Evolutionary conservation across 2,888 invertebrate genomes (phyloP), one percentile per base, ranked within the genome.

Genomic region (Chloroclystis v-ata): DNA sequence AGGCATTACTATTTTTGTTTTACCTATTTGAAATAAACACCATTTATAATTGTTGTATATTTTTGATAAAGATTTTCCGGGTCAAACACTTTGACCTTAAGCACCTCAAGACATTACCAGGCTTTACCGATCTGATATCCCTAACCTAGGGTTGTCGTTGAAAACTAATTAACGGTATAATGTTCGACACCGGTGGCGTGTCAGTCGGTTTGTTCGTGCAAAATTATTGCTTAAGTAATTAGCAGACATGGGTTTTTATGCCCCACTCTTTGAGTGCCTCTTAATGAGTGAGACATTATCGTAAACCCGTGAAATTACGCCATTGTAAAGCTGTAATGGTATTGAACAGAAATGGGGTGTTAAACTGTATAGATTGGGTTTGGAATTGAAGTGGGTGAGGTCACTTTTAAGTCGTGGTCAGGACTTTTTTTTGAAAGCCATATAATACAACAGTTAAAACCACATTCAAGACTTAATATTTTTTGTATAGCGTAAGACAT

Each of bases 181-280:
- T 54, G 62, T 59, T 59, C 57, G 59, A 60, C 58, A 60, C 50
- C 56, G 58, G 51, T 54, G 52, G 54, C 52, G 57, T 60, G 54
- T 45, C 55, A 33, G 39, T 52, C 38, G 47, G 55, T 50, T 52
- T 42, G 49, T 51, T 56, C 56, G 30, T 49, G 48, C 49, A 53
- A 53, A 61, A 55, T 61, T 61, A 61, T 57, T 55, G 56, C 56
- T 49, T 48, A 53, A 57, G 59, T 70, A 68, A 72, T 69, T 67
- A 64, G 54, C 49, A 61, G 61, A 71, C 68, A 64, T 58, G 57
- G 60, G 59, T 64, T 56, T 70, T 65, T 68, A 69, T 63, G 65
- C 57, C 54, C 57, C 63, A 65, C 56, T 48, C 46, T 57, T 62
- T 57, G 56, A 62, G 61, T 63, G 60, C 49, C 60, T 51, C 57